Conservation (phyloP, 2,797 vertebrate genomes). For the Gymnothorax javanicus region DNA sequence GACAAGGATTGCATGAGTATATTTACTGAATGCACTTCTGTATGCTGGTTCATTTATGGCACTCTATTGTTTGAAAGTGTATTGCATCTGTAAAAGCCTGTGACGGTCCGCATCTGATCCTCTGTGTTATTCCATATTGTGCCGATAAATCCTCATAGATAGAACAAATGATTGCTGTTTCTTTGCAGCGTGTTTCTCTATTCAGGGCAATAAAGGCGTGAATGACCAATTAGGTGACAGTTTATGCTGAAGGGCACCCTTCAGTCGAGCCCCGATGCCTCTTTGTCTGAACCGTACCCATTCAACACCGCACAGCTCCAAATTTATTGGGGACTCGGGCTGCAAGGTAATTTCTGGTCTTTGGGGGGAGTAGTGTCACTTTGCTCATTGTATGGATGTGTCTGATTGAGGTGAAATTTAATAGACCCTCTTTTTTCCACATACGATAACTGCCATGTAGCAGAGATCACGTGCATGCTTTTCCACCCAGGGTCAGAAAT, state of each 20-base stretch:
- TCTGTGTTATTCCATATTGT: background rate
- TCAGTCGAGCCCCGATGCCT: background rate
- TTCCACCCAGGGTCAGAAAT: background rate
- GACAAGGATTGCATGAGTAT: too few relatives aligned
- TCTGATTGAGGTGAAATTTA: background rate
- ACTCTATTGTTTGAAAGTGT: too few relatives aligned
- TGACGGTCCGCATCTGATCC: too few relatives aligned
- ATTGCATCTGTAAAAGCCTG: too few relatives aligned
- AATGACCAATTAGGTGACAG: background rate
- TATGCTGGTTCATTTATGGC: too few relatives aligned
- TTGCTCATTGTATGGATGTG: background rate
- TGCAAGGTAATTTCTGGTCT: background rate
- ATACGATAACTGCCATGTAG: background rate
- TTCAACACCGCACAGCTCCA: too few relatives aligned
- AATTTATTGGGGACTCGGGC: background rate
- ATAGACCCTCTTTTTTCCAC: too few relatives aligned
- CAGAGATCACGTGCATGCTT: background rate
- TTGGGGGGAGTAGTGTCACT: too few relatives aligned
- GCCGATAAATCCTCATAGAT: background rate
- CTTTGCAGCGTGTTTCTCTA: background rate
- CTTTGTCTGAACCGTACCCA: too few relatives aligned
- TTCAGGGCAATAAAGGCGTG: background rate
- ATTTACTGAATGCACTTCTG: too few relatives aligned
- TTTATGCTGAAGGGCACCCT: background rate
- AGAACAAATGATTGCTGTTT: too few relatives aligned